Conservation (phyloP, 2,888 invertebrate genomes). For the Tenthredo mesomela region DNA sequence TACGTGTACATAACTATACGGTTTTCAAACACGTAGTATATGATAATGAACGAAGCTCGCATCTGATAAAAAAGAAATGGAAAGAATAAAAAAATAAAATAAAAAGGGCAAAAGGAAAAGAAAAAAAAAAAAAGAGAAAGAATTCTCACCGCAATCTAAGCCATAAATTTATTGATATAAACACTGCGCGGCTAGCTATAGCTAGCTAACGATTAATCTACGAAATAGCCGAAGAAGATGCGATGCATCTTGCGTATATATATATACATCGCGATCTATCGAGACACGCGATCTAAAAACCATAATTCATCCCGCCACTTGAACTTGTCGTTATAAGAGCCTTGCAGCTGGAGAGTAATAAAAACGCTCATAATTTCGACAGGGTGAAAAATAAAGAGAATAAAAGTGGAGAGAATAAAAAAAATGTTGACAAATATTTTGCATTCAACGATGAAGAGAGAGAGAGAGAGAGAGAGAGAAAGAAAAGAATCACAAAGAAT, state of each 20-base stretch:
- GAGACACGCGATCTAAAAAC: conserved; percentile 32
- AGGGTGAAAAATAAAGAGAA: not conserved
- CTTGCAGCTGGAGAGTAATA: not conserved
- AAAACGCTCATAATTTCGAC: not conserved
- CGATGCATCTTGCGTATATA: not conserved
- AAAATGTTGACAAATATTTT: not conserved
- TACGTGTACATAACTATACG: no score
- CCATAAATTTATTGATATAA: conserved; percentile 32
- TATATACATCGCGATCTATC: conserved; percentile 22
- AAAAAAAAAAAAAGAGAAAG: not conserved
- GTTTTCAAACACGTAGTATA: not conserved
- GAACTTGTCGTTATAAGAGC: not conserved
- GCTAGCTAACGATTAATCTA: conserved; percentile 6
- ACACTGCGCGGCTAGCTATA: not conserved
- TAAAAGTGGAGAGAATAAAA: not conserved
- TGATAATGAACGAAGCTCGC: not conserved
- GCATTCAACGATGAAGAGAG: no score
- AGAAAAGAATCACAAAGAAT: no score
- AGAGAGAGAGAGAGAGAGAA: no score
- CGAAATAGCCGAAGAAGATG: conserved; percentile 5
- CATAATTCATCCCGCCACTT: conserved; percentile 30
- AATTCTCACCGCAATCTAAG: conserved; percentile 7
- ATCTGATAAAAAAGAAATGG: not conserved
- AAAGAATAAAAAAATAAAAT: not conserved
- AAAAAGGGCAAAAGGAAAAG: not conserved